Percentiles rank a stretch among this genome's conserved stretches.
phyloP scores from a whole-genome alignment of 2,113 vertebrate genomes.

The Oreochromis aureus region DNA sequence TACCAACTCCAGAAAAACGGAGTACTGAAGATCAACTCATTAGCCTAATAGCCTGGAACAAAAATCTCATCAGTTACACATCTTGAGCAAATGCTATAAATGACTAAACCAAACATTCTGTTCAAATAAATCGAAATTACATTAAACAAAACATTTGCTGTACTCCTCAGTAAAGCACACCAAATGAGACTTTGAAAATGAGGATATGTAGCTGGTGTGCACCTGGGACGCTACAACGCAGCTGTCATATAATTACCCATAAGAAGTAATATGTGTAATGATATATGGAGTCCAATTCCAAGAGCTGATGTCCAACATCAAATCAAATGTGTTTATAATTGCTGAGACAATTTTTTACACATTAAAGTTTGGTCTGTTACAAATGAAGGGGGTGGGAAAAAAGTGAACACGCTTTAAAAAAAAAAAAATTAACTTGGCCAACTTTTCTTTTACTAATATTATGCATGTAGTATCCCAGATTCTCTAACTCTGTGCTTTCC shows the following conservation, averaged over 20 bases:
- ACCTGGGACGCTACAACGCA: neutral
- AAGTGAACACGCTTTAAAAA: neutral
- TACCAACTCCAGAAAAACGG: neutral
- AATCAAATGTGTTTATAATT: no score
- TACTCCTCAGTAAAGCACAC: neutral
- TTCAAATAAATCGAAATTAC: constrained; percentile 1
- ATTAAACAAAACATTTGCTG: neutral
- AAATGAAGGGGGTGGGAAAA: neutral
- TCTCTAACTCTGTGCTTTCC: neutral
- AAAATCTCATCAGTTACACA: constrained; percentile 25
- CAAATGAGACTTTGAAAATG: neutral
- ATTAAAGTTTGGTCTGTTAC: neutral
- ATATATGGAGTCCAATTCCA: neutral
- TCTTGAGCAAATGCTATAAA: constrained; percentile 21
- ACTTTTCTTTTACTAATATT: neutral
- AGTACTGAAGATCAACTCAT: neutral
- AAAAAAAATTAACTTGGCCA: neutral
- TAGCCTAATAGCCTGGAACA: constrained; percentile 23
- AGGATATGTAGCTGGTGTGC: neutral
- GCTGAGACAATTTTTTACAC: no score
- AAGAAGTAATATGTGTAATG: neutral
- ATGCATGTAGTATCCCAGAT: neutral
- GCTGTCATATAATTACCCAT: neutral
- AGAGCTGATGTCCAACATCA: neutral
- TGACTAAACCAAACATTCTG: neutral